A percentile compares a stretch with the other conserved stretches of the same genome.
Evolutionary conservation across 2,113 vertebrate species (phyloP).

Genomic region (Epinephelus lanceolatus): DNA sequence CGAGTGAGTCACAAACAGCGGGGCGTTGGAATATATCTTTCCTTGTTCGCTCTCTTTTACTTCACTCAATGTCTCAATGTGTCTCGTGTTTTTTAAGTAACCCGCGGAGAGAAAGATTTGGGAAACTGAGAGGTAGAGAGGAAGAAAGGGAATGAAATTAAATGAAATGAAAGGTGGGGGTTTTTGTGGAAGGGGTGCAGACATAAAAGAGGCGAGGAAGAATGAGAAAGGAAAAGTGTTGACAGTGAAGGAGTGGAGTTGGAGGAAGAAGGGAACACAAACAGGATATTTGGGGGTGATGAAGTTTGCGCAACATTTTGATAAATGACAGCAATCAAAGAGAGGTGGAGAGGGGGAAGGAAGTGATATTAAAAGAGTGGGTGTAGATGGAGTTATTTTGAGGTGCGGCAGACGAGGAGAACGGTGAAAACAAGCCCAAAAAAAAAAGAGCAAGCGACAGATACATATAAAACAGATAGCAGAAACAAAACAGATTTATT

Average conservation of each 20-base stretch:
- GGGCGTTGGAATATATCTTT: constrained; percentile 9
- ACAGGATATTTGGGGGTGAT: neutral
- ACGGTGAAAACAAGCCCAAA: neutral
- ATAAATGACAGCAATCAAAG: constrained; percentile 53
- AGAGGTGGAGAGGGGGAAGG: neutral
- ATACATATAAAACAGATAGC: neutral
- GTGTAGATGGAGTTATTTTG: constrained; percentile 15
- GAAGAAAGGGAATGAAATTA: neutral
- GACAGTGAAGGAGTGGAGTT: neutral
- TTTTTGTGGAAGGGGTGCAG: neutral
- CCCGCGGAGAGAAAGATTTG: neutral
- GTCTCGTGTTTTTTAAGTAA: neutral
- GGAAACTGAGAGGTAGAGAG: neutral
- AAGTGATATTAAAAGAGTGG: constrained; percentile 15
- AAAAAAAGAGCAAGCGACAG: neutral
- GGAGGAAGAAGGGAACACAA: neutral
- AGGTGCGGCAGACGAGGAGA: neutral
- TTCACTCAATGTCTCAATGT: neutral
- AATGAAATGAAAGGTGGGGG: neutral
- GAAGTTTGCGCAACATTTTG: constrained; percentile 33
- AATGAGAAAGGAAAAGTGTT: neutral
- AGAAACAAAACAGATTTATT: no score
- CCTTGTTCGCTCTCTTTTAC: neutral
- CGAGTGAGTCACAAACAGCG: constrained; percentile 41
- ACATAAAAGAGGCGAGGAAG: neutral